These are phyloP conservation scores for Asobara japonica DNA, from an alignment of 1,140 invertebrate genomes.

Conservation along the genomic window DNA sequence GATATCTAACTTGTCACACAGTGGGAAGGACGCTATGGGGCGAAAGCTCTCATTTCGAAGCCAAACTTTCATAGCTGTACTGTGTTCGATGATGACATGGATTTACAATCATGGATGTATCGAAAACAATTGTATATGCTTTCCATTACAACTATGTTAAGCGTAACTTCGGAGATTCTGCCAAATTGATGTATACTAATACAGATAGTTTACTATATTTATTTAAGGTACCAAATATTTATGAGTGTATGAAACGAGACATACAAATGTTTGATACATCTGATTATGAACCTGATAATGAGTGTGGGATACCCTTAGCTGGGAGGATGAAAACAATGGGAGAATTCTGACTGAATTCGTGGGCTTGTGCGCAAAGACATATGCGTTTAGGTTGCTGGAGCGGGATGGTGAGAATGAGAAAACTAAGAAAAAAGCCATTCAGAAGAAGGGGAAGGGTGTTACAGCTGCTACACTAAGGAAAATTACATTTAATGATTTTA, in stretches of 20 bases:
- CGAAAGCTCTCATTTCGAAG: not conserved
- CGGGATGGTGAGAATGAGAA: not conserved
- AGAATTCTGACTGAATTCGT: constrained; percentile 56
- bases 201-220: constrained; percentile 47
- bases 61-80: constrained; percentile 34
- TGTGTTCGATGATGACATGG: constrained; percentile 32
- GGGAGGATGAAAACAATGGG: constrained; percentile 65
- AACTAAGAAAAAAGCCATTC: not conserved
- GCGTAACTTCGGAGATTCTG: not conserved
- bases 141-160: not conserved
- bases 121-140: not conserved
- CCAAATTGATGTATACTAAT: constrained; percentile 45
- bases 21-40: not conserved
- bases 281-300: constrained; percentile 49
- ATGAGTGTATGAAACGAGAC: not conserved
- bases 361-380: constrained; percentile 60
- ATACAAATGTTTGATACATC: constrained; percentile 44
- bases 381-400: constrained; percentile 46
- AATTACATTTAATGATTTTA: constrained; percentile 38
- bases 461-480: constrained; percentile 37
- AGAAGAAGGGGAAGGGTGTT: too few species aligned
- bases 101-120: not conserved
- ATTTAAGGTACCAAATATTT: not conserved
- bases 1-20: not conserved
- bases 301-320: constrained; percentile 50